A percentile compares a stretch with the other conserved stretches of the same genome.
Evolutionary conservation across 2,113 vertebrate genomes (phyloP).

Genomic region (Vulpes lagopus): DNA sequence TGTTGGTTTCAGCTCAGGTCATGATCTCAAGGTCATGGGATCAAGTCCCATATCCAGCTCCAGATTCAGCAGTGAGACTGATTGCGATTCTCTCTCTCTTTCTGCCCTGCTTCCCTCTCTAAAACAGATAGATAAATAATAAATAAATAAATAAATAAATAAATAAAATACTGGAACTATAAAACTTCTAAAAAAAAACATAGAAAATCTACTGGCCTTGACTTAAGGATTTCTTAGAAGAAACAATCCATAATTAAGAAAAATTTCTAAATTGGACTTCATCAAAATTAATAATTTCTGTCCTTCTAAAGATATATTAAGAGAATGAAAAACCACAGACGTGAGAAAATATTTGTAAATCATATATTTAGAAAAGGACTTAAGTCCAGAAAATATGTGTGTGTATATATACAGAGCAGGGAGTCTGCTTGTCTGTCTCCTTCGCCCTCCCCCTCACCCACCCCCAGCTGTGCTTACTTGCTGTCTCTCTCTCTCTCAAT

Average conservation of each 20-base stretch:
- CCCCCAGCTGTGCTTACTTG: background rate
- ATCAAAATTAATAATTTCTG: background rate
- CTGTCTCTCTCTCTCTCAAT: background rate
- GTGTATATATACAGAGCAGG: background rate
- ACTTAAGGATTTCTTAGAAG: slow-evolving; percentile 14
- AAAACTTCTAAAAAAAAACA: background rate
- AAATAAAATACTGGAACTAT: background rate
- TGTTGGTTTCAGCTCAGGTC: background rate
- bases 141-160: background rate
- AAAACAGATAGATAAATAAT: background rate
- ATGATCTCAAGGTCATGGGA: background rate
- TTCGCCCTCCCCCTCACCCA: background rate
- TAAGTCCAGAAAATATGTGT: background rate
- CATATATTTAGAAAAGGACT: background rate
- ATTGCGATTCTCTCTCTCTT: background rate
- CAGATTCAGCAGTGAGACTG: background rate
- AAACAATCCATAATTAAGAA: background rate
- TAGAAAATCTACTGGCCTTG: background rate
- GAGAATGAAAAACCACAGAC: background rate
- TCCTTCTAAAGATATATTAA: background rate
- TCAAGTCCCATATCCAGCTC: background rate
- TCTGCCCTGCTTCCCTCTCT: background rate
- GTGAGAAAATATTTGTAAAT: background rate
- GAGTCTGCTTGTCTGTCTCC: background rate
- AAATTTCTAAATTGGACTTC: background rate